Base-by-base conservation (phyloP, 2,888 invertebrate genomes). In the Troides aeacus region DNA sequence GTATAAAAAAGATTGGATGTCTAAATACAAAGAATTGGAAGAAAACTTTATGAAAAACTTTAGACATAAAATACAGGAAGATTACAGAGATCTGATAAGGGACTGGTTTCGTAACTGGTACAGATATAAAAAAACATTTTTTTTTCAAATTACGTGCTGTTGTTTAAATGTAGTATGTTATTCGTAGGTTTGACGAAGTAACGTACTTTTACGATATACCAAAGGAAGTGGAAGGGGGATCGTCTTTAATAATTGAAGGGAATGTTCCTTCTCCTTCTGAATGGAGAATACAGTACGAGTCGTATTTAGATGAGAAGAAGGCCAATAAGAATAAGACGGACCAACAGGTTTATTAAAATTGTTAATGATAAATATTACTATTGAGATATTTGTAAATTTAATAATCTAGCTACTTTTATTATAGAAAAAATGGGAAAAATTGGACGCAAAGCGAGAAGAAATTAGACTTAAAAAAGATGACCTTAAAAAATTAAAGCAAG, bases 21-120 rank as follows among this genome's bases (percentile, higher is more conserved):
- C 64, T 2, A 74, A 77, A 10, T 80, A 72, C 56, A 71, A 79
- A 36, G 66, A 74, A 50, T 71, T 83, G 17, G 85, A 83, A 77
- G 72, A 78, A 66, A 71, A 78, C 2, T 84, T 75, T 71, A 69
- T 79, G 4, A 75, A 77, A 73, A 74, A 66, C 62, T 81, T 78
- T 69, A 73, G 72, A 18, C 78, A 79, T 36, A 77, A 79, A 17
- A 74, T 87, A 1, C 74, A 74, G 30, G 89, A 87, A 68, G 83
- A 88, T 65, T 81, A 80, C 69, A 76, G 86, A 72, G 87, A 86
- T 65, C 74, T 80, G 62, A 78, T 87, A 6, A 81, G 88, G 70
- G 74, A 79, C 61, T 90, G 90, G 90, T 87, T 89, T 76, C 71
- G 75, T n/a, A 79, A 79, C 75, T 90, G 90, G 90, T 89, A 81